Base-by-base conservation (phyloP, 2,113 vertebrate species). In the Pterocles burchelli region DNA sequence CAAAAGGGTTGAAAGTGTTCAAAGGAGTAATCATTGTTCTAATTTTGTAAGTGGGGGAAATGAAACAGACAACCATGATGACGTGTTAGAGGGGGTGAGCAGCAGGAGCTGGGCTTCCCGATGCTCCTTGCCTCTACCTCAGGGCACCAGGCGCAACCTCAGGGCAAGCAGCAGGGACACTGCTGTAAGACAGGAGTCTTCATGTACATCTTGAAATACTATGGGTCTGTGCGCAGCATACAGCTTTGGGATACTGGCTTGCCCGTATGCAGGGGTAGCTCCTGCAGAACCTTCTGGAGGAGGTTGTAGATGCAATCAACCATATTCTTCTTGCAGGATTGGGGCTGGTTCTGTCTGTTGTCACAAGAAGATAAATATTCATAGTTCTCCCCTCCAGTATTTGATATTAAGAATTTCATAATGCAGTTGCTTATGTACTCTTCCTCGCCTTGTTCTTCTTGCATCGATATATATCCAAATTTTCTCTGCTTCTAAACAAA, bases 401-500 rank as follows among this genome's bases (percentile, higher is more conserved):
- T 24, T 77, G 25, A 28, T 72, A 58, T 9, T 29, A 61, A 49
- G 45, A 52, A 61, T 71, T 88, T 71, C 12, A 22, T 81, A 70
- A 62, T 62, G 36, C 24, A 2, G 1, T 78, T 90, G 45, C 52
- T 84, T 72, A 29, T 38, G 26, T 38, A 38, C 24, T 52, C 43
- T 80, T 93, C 61, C 67, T 77, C 0, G 2, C 36, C n/a, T 88
- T 67, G 36, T 79, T 93, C 51, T 76, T 36, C 49, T 74, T 84
- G 13, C 48, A 34, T 85, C 51, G 17, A n/a, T 43, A 63, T 52
- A 63, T 88, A 83, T 78, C 17, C 75, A 41, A 36, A 33, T 93
- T 88, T 91, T 89, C 22, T 80, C 48, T 80, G 57, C 38, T 80
- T 93, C 68, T 65, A 86, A 90, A 79, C 38, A 72, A 78, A 90